Conservation (phyloP, 2,888 invertebrate genomes). For the Morinoia aosen region DNA sequence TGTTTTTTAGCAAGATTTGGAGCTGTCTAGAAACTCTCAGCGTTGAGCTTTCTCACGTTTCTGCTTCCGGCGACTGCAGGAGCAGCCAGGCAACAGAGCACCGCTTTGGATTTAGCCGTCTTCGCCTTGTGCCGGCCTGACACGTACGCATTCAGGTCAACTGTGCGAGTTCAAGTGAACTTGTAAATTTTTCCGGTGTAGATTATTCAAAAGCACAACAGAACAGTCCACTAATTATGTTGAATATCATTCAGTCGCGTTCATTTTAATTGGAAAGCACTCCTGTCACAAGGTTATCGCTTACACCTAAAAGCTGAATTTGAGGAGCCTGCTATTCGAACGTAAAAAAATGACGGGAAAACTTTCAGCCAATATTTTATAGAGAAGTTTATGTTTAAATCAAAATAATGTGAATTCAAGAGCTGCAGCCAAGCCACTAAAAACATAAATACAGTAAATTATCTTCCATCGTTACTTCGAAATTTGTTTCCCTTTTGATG, state of each 20-base stretch:
- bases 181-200: not conserved
- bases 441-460: no score
- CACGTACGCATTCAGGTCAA: not conserved
- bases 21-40: not conserved
- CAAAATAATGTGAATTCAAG: no score
- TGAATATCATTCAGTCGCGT: not conserved
- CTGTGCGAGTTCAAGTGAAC: not conserved
- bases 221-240: not conserved
- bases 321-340: no score
- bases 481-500: no score
- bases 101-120: not conserved
- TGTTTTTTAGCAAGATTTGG: not conserved
- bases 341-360: no score
- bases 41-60: not conserved
- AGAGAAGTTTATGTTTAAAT: no score
- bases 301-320: no score
- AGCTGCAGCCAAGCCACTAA: no score
- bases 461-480: no score
- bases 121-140: not conserved
- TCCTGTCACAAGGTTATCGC: not conserved
- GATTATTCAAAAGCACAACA: not conserved
- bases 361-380: no score
- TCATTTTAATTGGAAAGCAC: not conserved
- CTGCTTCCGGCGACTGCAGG: not conserved
- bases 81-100: not conserved